phyloP scores from a whole-genome alignment of 2,797 vertebrate species.

The Pseudocheirus occidentalis region DNA sequence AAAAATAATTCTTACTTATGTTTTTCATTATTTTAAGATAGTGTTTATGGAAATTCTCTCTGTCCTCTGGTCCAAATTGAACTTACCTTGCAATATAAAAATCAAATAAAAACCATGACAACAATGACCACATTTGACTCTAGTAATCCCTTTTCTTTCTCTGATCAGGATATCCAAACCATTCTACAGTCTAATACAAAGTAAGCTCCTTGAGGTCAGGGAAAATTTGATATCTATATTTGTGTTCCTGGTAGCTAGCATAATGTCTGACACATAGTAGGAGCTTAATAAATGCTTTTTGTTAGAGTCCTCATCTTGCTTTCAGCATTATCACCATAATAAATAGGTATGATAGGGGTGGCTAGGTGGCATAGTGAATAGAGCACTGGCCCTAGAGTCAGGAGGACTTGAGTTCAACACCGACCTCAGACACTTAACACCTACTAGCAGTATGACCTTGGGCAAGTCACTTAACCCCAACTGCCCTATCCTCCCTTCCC shows the following conservation, averaged over 20 bases:
- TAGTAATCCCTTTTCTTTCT: background rate
- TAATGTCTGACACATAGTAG: too few relatives aligned
- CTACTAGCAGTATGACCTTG: too few relatives aligned
- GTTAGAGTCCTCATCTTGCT: too few relatives aligned
- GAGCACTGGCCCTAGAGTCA: too few relatives aligned
- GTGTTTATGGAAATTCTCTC: background rate
- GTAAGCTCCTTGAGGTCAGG: background rate
- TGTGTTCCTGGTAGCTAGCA: background rate
- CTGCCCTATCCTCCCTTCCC: too few relatives aligned
- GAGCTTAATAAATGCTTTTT: too few relatives aligned
- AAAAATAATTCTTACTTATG: background rate
- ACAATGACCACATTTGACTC: background rate
- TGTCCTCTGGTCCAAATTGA: background rate
- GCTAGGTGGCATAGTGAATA: too few relatives aligned
- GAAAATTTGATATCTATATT: background rate
- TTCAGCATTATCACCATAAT: too few relatives aligned
- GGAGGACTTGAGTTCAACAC: too few relatives aligned
- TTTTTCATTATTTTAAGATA: background rate
- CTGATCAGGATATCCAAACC: background rate
- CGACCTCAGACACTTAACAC: too few relatives aligned
- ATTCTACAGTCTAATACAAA: background rate
- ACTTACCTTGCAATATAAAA: background rate
- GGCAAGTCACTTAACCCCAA: too few relatives aligned
- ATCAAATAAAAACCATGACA: background rate
- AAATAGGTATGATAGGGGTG: too few relatives aligned